phyloP scores from a whole-genome alignment of 2,888 invertebrate genomes.

The Silvanus unidentatus region DNA sequence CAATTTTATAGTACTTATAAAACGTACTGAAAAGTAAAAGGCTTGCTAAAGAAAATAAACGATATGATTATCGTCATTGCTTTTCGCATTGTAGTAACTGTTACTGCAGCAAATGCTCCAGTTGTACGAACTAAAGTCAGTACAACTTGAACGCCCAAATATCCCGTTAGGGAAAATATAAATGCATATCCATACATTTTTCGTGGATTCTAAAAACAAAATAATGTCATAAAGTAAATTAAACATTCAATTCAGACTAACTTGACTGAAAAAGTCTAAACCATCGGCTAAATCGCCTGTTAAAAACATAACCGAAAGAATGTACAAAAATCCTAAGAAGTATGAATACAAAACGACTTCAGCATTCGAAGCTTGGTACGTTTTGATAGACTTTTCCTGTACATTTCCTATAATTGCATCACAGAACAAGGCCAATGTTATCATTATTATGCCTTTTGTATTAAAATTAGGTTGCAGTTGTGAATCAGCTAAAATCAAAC shows the following conservation, averaged over 20 bases:
- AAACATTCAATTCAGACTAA: constrained; percentile 34
- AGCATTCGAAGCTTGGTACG: constrained; percentile 73
- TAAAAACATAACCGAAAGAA: constrained; percentile 64
- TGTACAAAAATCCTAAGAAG: constrained; percentile 77
- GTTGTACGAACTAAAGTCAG: constrained; percentile 80
- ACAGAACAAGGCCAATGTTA: constrained; percentile 80
- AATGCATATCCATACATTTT: constrained; percentile 80
- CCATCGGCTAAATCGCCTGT: constrained; percentile 73
- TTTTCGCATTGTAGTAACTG: constrained; percentile 86
- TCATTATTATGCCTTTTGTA: constrained; percentile 64
- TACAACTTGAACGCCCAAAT: constrained; percentile 90
- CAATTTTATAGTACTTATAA: constrained; percentile 1
- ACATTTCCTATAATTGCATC: constrained; percentile 96
- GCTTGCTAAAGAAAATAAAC: constrained; percentile 89
- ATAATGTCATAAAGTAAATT: constrained; percentile 14
- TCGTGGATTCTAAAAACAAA: constrained; percentile 55
- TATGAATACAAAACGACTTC: constrained; percentile 94
- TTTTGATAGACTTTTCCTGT: constrained; percentile 92
- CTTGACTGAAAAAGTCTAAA: constrained; percentile 69
- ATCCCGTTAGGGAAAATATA: constrained; percentile 83
- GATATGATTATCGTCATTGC: constrained; percentile 89
- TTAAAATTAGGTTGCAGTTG: constrained; percentile 71
- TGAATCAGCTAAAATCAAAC: constrained; percentile 58
- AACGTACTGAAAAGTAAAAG: constrained; percentile 72
- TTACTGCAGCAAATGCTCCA: constrained; percentile 90